Base-by-base conservation (phyloP, 2,113 vertebrate genomes). In the Megaceryle torquata region DNA sequence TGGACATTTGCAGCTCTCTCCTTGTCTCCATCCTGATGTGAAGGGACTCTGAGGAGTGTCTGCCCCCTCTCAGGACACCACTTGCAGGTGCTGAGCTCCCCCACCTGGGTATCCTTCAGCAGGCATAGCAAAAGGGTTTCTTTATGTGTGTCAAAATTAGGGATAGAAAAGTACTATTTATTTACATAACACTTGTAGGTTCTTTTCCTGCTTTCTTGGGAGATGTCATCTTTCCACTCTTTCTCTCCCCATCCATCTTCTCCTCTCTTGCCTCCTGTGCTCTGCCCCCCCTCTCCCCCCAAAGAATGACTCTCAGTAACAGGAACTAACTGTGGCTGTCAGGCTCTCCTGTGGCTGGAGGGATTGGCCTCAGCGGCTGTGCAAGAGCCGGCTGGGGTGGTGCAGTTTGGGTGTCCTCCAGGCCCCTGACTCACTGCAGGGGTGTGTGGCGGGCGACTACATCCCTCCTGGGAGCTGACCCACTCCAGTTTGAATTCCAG, bases 361-460 rank as follows among this genome's bases (percentile, higher is more conserved):
- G 41, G 53, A 51, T 33, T 3, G 4, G 20, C 33, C 61, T 35
- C 11, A 1, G 39, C 63, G 88, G 87, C 84, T 68, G 78, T 0
- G 0, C 3, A 2, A 11, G 26, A 51, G 26, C 60, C 0, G 29
- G 44, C 8, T 48, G 0, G 29, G 44, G 8, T 48, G 78, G 57
- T 75, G 84, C 31, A 29, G 4, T 50, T 25, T 87, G 93, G 33
- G 69, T 24, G n/a, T 64, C 74, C 65, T 92, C 81, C 89, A 51
- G 41, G 33, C 3, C 24, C 37, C 77, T 75, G 87, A 87, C 48
- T 96, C 89, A 72, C 69, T 71, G 70, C 20, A 46, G 22, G 16
- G 24, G 65, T 21, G 15, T 0, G 4, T 0, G 2, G n/a, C 11
- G 17, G 10, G 25, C 0, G 13, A 43, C 37, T 11, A 1, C 61